Conservation (phyloP, 2,888 invertebrate genomes). For the Hydrotaea cyrtoneurina region DNA sequence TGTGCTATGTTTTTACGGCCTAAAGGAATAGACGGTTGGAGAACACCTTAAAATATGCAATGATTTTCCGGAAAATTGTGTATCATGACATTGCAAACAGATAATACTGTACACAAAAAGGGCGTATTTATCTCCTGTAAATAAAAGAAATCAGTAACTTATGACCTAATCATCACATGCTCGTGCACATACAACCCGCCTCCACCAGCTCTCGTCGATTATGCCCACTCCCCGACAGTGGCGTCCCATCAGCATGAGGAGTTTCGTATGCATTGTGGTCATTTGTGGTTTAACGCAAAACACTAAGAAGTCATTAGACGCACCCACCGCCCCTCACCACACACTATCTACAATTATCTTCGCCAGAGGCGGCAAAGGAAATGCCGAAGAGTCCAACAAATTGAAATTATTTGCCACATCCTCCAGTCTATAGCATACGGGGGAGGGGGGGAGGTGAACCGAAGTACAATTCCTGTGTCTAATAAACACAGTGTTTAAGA, state of each 20-base stretch:
- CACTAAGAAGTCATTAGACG: constrained; percentile 58
- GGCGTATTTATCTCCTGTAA: constrained; percentile 49
- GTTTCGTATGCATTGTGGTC: constrained; percentile 28
- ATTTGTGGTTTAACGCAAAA: constrained; percentile 55
- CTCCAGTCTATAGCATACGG: not conserved
- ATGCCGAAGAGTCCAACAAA: constrained; percentile 1
- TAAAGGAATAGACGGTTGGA: not conserved
- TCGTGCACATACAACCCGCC: not conserved
- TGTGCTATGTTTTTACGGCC: not conserved
- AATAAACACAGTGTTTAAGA: not conserved
- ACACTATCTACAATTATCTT: not conserved
- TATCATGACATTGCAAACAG: not conserved
- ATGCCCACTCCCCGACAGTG: not conserved
- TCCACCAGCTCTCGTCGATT: not conserved
- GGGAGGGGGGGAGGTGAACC: not conserved
- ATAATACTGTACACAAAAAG: constrained; percentile 21
- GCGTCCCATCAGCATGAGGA: not conserved
- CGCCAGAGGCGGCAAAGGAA: not conserved
- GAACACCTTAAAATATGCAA: constrained; percentile 24
- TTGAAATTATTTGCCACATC: constrained; percentile 29
- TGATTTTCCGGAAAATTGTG: constrained; percentile 12
- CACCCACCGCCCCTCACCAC: not conserved
- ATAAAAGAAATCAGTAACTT: constrained; percentile 64
- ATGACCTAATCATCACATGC: constrained; percentile 64
- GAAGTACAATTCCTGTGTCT: not conserved